Evolutionary conservation across 2,888 invertebrate species (phyloP).

Genomic region (Noctua janthina): DNA sequence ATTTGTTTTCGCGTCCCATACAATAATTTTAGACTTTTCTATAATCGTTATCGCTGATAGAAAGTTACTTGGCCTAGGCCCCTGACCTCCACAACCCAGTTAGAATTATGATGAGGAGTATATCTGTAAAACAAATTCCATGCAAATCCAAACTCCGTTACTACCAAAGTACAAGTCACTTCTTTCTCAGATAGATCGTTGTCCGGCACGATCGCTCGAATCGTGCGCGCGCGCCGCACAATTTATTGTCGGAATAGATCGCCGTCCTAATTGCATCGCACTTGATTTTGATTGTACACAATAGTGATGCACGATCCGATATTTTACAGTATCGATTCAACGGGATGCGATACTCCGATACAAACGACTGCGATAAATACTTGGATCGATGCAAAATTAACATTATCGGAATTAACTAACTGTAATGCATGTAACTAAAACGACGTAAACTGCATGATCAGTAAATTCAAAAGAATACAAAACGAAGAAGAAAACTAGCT

Average conservation of each 20-base stretch:
- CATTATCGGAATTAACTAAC: not conserved
- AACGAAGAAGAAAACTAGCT: not conserved
- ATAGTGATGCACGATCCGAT: slow-evolving; percentile 11
- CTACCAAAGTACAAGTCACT: slow-evolving; percentile 40
- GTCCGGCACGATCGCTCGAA: slow-evolving; percentile 62
- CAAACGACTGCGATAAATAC: not conserved
- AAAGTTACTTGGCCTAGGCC: not conserved
- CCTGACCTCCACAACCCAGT: not conserved
- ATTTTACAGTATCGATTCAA: not conserved
- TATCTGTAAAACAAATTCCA: slow-evolving; percentile 18
- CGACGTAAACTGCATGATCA: too few species aligned
- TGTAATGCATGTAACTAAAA: too few species aligned
- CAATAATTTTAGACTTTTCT: not conserved
- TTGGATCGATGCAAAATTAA: not conserved
- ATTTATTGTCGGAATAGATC: slow-evolving; percentile 64
- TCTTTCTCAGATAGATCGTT: slow-evolving; percentile 53
- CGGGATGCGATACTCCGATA: not conserved
- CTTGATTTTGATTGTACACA: slow-evolving; percentile 61
- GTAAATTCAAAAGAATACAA: not conserved
- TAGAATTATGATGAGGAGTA: not conserved
- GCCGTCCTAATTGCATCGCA: slow-evolving; percentile 64
- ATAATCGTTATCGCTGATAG: not conserved
- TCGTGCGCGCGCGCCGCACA: slow-evolving; percentile 64
- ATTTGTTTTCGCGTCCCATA: too few species aligned
- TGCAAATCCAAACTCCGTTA: slow-evolving; percentile 10